These are phyloP conservation scores for Hybos culiciformis DNA, from an alignment of 2,888 invertebrate species.

Conservation along the genomic window DNA sequence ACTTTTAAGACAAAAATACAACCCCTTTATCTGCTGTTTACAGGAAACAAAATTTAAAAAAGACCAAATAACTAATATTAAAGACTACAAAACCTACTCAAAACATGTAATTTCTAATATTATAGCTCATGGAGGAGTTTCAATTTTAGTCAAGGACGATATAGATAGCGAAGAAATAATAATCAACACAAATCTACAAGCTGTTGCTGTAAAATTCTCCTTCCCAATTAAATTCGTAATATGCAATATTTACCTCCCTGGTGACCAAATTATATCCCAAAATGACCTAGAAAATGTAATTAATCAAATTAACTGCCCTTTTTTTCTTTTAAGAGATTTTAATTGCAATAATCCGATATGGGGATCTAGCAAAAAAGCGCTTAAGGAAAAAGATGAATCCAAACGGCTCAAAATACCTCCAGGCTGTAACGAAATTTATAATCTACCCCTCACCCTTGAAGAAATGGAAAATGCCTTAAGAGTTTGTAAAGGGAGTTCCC, in stretches of 20 bases:
- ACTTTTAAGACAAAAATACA: slow-evolving; percentile 7
- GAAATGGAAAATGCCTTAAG: neutral
- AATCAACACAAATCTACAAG: slow-evolving; percentile 1
- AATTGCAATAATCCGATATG: neutral
- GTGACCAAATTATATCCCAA: neutral
- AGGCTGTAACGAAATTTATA: neutral
- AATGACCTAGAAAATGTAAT: neutral
- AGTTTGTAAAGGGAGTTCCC: neutral
- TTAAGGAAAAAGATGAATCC: neutral
- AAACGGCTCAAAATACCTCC: neutral
- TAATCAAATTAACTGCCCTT: neutral
- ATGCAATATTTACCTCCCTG: neutral
- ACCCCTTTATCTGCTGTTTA: slow-evolving; percentile 6
- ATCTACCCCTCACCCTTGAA: neutral
- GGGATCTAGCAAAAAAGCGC: neutral
- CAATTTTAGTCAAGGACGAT: neutral
- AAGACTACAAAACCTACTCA: slow-evolving; percentile 7
- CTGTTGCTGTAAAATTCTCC: slow-evolving; percentile 1
- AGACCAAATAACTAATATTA: slow-evolving; percentile 3
- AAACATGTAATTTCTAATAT: slow-evolving; percentile 2
- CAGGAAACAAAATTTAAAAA: slow-evolving; percentile 9
- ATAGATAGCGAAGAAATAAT: slow-evolving; percentile 4
- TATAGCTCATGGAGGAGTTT: slow-evolving; percentile 4
- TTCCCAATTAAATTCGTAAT: neutral
- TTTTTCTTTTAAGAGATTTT: neutral